Percentiles rank a stretch among this genome's conserved stretches.
Evolutionary conservation across 1,140 invertebrate species (phyloP).

Genomic region (Trinorchestia longiramus): DNA sequence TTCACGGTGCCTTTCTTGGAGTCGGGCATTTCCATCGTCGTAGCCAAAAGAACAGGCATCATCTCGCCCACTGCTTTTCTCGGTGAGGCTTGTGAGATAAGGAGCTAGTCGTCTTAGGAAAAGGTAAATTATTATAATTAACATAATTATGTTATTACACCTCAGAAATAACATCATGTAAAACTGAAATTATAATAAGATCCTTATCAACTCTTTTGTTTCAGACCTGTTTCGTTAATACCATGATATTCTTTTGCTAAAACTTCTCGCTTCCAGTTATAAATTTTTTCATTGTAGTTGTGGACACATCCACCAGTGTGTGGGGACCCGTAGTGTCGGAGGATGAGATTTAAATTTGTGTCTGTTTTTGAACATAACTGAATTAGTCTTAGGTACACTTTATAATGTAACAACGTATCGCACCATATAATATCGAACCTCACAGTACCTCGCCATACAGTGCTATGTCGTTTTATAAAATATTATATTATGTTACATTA

Average conservation of each 20-base stretch:
- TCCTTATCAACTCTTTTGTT: background rate
- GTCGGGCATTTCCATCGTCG: slow-evolving; percentile 97
- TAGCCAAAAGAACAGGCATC: slow-evolving; percentile 96
- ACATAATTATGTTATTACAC: background rate
- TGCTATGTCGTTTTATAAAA: too few relatives aligned
- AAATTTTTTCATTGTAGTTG: too few relatives aligned
- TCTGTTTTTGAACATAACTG: too few relatives aligned
- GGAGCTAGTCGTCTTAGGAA: background rate
- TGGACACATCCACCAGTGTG: too few relatives aligned
- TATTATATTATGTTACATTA: too few relatives aligned
- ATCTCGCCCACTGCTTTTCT: slow-evolving; percentile 99
- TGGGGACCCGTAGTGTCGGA: too few relatives aligned
- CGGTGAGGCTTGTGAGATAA: slow-evolving; percentile 72
- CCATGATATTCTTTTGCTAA: background rate
- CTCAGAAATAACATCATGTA: background rate
- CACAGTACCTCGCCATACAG: too few relatives aligned
- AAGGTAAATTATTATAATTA: background rate
- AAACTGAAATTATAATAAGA: background rate
- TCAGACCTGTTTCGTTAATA: background rate
- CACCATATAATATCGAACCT: too few relatives aligned
- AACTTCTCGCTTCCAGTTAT: background rate
- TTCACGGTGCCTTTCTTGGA: slow-evolving; percentile 98
- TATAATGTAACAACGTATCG: too few relatives aligned
- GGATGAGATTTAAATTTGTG: too few relatives aligned
- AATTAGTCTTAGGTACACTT: too few relatives aligned